phyloP scores from a whole-genome alignment of 1,140 invertebrate genomes.

The Tachypleus tridentatus region DNA sequence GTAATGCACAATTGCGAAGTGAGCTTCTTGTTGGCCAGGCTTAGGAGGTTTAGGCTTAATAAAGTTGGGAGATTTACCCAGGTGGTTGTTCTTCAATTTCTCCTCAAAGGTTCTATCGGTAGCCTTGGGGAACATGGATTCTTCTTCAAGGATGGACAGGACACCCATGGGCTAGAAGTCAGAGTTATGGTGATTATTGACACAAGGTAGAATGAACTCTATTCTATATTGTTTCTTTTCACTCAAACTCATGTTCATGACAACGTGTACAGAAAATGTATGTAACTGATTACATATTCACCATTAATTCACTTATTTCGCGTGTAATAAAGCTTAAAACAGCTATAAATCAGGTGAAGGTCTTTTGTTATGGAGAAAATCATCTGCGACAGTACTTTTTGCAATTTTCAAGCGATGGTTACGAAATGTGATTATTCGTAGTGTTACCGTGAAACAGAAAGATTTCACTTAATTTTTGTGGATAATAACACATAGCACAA shows the following conservation, averaged over 20 bases:
- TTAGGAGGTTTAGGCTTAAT: conserved; percentile 87
- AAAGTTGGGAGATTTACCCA: conserved; percentile 96
- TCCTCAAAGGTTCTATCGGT: conserved; percentile 96
- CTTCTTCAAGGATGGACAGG: conserved; percentile 99
- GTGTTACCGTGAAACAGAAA: too few species aligned
- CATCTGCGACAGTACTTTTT: too few species aligned
- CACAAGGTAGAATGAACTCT: conserved; percentile 23
- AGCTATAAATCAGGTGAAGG: too few species aligned
- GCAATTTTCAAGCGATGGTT: too few species aligned
- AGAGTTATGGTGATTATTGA: not conserved
- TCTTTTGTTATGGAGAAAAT: too few species aligned
- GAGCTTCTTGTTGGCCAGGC: conserved; percentile 83
- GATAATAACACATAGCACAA: too few species aligned
- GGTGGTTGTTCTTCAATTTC: conserved; percentile 95
- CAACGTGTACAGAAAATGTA: conserved; percentile 7
- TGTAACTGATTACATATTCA: not conserved
- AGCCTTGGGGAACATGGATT: conserved; percentile 99
- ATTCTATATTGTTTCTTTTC: not conserved
- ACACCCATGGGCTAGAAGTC: conserved; percentile 89
- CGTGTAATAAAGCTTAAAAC: too few species aligned
- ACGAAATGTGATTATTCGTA: too few species aligned
- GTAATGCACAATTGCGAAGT: conserved; percentile 98
- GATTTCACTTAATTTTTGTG: too few species aligned
- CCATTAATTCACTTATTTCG: too few species aligned
- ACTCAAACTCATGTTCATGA: not conserved